Percentiles rank a stretch among this genome's conserved stretches.
These are phyloP conservation scores for Papio anubis DNA, from an alignment of 2,113 vertebrate species.

Conservation along the genomic window DNA sequence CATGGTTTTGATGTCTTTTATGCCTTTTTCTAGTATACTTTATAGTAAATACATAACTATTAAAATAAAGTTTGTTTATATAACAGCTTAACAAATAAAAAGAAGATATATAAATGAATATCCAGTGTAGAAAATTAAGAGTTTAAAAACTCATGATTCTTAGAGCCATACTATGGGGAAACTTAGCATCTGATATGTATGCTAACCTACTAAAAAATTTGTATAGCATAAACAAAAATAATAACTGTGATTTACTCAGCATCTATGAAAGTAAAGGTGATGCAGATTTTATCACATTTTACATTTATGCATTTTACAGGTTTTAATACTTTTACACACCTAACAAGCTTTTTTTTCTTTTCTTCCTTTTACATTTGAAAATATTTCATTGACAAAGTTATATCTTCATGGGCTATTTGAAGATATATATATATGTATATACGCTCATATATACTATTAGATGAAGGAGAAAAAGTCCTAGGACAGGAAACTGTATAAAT, in stretches of 20 bases:
- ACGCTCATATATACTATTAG: background rate
- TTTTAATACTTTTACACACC: background rate
- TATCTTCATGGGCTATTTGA: background rate
- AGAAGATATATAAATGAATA: background rate
- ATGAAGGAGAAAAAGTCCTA: background rate
- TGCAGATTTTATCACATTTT: background rate
- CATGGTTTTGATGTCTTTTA: background rate
- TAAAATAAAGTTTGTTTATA: background rate
- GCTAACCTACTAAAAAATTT: background rate
- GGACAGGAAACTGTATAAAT: background rate
- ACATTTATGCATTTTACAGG: no score
- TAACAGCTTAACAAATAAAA: slow-evolving; percentile 15
- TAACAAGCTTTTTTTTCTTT: background rate
- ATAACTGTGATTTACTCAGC: background rate
- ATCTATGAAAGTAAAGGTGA: background rate
- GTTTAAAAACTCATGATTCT: background rate
- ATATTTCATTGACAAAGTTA: background rate
- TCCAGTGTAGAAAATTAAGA: background rate
- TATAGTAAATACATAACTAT: background rate
- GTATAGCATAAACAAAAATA: background rate
- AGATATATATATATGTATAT: background rate
- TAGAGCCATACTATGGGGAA: background rate
- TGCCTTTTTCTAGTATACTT: background rate
- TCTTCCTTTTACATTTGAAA: background rate
- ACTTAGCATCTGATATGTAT: background rate